Base-by-base conservation (phyloP, 2,113 vertebrate genomes). In the Grammomys dolichurus region DNA sequence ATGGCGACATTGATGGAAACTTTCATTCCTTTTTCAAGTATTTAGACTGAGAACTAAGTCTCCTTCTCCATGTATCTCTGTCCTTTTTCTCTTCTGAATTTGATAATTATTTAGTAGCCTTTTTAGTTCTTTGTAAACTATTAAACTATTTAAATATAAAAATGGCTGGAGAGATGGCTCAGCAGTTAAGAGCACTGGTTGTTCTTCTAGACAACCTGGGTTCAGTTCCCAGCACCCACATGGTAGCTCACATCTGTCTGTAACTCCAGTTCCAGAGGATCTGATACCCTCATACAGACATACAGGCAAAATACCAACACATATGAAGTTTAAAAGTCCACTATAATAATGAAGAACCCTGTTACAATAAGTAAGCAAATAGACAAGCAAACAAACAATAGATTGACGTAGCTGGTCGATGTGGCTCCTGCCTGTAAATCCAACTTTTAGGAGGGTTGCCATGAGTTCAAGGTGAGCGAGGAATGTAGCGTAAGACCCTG, bases 1-100 rank as follows among this genome's bases (percentile, higher is more conserved):
- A 99, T 98, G 97, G 95, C 28, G 92, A 92, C 89, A 33, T 96
- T 96, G 24, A 46, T 89, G 65, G 77, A 58, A 91, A 95, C 89
- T 89, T 93, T n/a, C 13, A 19, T 89, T 86, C 43, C 28, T 75
- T 90, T 95, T 95, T 93, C 28, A 94, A 72, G 20, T 91, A 65
- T 81, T 85, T 33, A 56, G 24, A 92, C 26, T 82, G 40, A 43
- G 48, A 89, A 82, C 94, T 88, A 20, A 4, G 92, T 76, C 65
- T 93, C 77, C 92, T 82, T 89, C 31, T 93, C 72, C 13, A 96
- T 76, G 7, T 87, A 17, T 85, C 51, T 92, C 46, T 86, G 56
- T 87, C 14, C 58, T 80, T 92, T 67, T 94, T 81, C 36, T 97
- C 75, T 90, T 19, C 33, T 94, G 65, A 91, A 80, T 94, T 94